Base-by-base conservation (phyloP, 2,113 vertebrate genomes). In the Craseonycteris thonglongyai region DNA sequence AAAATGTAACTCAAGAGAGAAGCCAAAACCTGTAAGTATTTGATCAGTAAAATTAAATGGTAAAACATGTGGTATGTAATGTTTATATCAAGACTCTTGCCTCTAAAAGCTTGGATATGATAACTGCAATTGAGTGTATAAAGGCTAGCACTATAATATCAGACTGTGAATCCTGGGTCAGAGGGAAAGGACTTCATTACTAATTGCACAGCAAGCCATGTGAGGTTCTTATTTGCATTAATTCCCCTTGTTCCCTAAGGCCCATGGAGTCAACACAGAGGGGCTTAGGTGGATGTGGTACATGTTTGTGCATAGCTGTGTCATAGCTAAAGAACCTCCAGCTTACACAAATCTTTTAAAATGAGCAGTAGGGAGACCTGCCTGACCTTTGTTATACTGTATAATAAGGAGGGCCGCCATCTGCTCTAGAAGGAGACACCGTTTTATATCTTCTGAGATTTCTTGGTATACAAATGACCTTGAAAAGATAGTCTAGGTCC, bases 1-100 rank as follows among this genome's bases (percentile, higher is more conserved):
- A 97, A 99, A 99, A 92, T 99, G 99, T 95, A 99, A 99, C 95
- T 99, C 99, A 68, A 99, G 99, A 97, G 99, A 99, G 93, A 99
- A 99, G 94, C 98, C 98, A 12, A 99, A 98, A 97, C 99, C 99
- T 13, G 99, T 99, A 97, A 99, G 99, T 98, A 35, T 95, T 35
- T 90, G 7, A 69, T 89, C 24, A 59, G 56, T 95, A 58, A 86
- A 95, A 85, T 1, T 33, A 49, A 92, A 47, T 47, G 30, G 3
- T 74, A 11, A 45, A 49, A 26, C 80, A 2, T 83, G 7, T 61
- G 5, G 2, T 72, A 28, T 92, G 15, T 74, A 51, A 71, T 71
- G 13, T 91, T 87, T 56, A 38, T 71, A 1, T 56, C 47, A 81
- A 78, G 40, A 21, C 18, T 56, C 26, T 82, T 71, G 15, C 15